Evolutionary conservation across 2,797 vertebrate genomes (phyloP).

Genomic region (Sebastes jordani): DNA sequence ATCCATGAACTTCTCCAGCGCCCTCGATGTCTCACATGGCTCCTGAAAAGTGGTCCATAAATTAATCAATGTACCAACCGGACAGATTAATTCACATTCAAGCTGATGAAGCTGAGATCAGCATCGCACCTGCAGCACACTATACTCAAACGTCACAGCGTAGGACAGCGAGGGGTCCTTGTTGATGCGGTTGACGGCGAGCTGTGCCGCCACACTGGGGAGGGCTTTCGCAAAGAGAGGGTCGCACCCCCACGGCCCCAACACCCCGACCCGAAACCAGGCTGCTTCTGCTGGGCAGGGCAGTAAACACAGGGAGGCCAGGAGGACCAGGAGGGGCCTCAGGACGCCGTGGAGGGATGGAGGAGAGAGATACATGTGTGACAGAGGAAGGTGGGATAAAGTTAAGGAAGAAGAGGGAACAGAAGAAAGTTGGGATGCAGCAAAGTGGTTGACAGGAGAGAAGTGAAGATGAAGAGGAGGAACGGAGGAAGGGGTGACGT

Average conservation of each 20-base stretch:
- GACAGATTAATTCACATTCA: not conserved
- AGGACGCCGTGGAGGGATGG: conserved; percentile 10
- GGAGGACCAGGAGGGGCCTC: conserved; percentile 55
- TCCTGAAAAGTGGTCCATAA: conserved; percentile 74
- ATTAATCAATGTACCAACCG: not conserved
- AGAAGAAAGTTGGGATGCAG: not conserved
- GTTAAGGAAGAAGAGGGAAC: not conserved
- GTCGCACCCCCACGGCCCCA: conserved; percentile 92
- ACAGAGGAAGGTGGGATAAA: not conserved
- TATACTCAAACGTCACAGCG: conserved; percentile 82
- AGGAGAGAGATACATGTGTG: not conserved
- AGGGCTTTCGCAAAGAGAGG: conserved; percentile 89
- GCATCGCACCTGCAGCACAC: conserved; percentile 77
- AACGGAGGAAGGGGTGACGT: conserved; percentile 9
- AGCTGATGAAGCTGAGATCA: not conserved
- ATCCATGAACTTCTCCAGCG: conserved; percentile 82
- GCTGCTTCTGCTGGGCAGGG: conserved; percentile 42
- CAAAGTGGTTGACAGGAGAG: not conserved
- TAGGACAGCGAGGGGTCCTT: conserved; percentile 79
- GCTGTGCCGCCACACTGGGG: conserved; percentile 83
- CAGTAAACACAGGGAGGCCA: conserved; percentile 53
- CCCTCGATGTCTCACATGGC: conserved; percentile 87
- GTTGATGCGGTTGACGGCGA: conserved; percentile 87
- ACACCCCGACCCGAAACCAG: conserved; percentile 85
- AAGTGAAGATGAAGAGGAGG: not conserved